Conservation (phyloP, 2,113 vertebrate species). For the Eupsittula cactorum region DNA sequence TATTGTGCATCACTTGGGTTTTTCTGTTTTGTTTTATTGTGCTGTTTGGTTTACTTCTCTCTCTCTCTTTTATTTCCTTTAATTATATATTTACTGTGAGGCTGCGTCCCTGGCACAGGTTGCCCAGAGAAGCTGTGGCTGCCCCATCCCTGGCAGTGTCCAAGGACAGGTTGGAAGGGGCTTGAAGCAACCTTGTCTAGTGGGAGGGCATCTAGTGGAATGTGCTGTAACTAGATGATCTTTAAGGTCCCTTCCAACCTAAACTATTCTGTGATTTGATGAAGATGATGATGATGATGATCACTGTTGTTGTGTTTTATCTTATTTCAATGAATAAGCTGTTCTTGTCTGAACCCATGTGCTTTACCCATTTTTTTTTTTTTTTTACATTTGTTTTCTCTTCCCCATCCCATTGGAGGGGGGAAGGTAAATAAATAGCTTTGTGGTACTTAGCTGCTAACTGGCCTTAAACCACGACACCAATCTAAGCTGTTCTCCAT, state of each 20-base stretch:
- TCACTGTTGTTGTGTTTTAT: background rate
- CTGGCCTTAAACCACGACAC: background rate
- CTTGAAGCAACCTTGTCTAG: background rate
- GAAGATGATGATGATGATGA: background rate
- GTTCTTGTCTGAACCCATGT: background rate
- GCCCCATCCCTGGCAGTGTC: background rate
- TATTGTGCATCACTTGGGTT: background rate
- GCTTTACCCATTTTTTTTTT: background rate
- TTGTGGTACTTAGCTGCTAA: background rate
- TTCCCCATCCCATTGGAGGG: background rate
- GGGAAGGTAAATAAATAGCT: background rate
- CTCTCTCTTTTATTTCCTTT: background rate
- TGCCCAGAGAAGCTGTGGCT: background rate
- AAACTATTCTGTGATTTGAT: background rate
- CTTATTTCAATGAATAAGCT: background rate
- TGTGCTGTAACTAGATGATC: background rate
- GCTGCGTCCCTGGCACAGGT: background rate
- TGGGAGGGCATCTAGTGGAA: background rate
- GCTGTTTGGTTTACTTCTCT: background rate
- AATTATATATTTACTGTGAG: background rate
- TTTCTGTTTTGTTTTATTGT: background rate
- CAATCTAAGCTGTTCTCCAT: background rate
- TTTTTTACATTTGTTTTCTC: background rate
- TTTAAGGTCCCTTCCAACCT: background rate
- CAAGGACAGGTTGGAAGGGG: background rate